A percentile compares a stretch with the other conserved stretches of the same genome.
These are phyloP conservation scores for Cettia cetti DNA, from an alignment of 2,113 vertebrate genomes.

Conservation along the genomic window DNA sequence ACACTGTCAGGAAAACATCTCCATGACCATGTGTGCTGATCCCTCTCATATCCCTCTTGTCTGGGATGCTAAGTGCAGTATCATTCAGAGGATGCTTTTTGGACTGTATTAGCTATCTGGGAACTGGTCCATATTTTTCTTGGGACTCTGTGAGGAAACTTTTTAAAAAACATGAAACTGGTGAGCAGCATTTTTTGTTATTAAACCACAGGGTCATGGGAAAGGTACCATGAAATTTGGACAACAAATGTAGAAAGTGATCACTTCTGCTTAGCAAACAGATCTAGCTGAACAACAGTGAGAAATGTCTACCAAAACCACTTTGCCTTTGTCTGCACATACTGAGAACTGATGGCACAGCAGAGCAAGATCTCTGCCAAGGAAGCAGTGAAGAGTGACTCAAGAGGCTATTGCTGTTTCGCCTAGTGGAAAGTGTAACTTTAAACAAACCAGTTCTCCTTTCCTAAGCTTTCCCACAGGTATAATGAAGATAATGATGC, in stretches of 20 bases:
- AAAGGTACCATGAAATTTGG: not conserved
- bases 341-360: not conserved
- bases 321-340: not conserved
- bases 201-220: not conserved
- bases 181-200: not conserved
- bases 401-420: not conserved
- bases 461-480: conserved; percentile 10
- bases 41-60: not conserved
- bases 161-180: not conserved
- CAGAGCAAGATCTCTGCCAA: conserved; percentile 10
- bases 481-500: conserved; percentile 40
- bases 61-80: not conserved
- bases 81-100: not conserved
- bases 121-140: not conserved
- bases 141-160: not conserved
- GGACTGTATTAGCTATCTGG: not conserved
- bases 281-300: not conserved
- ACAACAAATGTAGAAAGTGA: not conserved
- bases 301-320: not conserved
- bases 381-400: conserved; percentile 13
- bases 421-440: not conserved
- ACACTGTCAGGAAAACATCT: not conserved
- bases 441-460: conserved; percentile 21
- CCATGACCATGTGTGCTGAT: not conserved
- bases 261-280: conserved; percentile 1